These are phyloP conservation scores for Heterodera schachtii DNA, from an alignment of 1,140 invertebrate species.

Conservation along the genomic window DNA sequence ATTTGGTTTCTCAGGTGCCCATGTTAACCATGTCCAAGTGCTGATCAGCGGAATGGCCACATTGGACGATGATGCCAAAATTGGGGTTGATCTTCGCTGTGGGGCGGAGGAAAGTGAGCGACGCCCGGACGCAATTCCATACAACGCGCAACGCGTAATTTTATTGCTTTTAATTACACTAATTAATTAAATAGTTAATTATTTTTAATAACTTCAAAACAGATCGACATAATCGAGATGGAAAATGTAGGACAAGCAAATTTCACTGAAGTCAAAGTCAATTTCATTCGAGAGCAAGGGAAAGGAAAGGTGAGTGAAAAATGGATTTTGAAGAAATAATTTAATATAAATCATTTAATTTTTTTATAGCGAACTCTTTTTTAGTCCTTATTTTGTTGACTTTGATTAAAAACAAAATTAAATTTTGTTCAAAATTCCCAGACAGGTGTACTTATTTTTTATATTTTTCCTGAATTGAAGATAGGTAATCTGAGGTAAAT, in stretches of 20 bases:
- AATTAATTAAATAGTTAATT: background rate
- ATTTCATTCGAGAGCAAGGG: background rate
- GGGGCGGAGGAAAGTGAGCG: background rate
- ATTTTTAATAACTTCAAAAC: background rate
- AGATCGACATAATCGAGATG: conserved; percentile 27
- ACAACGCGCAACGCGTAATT: conserved; percentile 10
- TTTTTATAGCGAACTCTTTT: no score
- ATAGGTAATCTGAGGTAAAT: no score
- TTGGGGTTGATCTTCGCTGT: conserved; percentile 14
- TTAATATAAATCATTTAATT: no score
- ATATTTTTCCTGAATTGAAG: no score
- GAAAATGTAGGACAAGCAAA: background rate
- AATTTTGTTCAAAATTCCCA: no score
- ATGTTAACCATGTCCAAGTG: conserved; percentile 9
- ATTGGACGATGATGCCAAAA: conserved; percentile 7
- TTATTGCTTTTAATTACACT: background rate
- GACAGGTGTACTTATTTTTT: no score
- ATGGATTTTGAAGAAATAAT: background rate
- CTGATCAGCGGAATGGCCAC: conserved; percentile 16
- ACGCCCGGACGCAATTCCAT: conserved; percentile 8
- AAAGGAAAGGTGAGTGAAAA: background rate
- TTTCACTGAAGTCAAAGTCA: conserved; percentile 13
- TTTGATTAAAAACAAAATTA: no score
- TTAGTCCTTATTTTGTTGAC: no score
- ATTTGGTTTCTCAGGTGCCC: background rate